phyloP scores from a whole-genome alignment of 2,888 invertebrate species.

The Drosophila limbata region DNA sequence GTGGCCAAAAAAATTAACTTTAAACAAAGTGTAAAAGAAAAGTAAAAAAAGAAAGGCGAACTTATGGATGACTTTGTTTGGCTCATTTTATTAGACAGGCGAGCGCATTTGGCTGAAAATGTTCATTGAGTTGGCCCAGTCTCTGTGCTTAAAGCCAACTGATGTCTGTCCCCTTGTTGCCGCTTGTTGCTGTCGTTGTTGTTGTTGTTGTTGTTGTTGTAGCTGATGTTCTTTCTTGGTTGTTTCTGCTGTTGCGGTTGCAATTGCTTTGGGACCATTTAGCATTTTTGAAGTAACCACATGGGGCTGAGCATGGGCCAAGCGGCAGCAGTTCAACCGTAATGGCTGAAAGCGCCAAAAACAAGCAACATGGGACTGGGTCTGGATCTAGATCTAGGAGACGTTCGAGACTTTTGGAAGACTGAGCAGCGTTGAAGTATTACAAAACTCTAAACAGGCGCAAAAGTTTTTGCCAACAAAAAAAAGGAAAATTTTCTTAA shows the following conservation, averaged over 20 bases:
- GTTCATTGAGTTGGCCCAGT: slow-evolving; percentile 30
- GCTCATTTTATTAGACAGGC: slow-evolving; percentile 48
- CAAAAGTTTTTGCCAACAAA: slow-evolving; percentile 58
- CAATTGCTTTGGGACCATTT: slow-evolving; percentile 81
- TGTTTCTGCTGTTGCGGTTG: slow-evolving; percentile 61
- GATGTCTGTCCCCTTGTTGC: slow-evolving; percentile 29
- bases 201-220: slow-evolving; percentile 49
- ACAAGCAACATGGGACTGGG: slow-evolving; percentile 51
- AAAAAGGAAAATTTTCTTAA: slow-evolving; percentile 75
- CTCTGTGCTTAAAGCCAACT: slow-evolving; percentile 53
- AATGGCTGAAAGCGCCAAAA: slow-evolving; percentile 50
- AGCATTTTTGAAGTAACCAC: slow-evolving; percentile 82
- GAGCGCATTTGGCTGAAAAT: slow-evolving; percentile 28
- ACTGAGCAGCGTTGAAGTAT: slow-evolving; percentile 58
- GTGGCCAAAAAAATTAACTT: slow-evolving; percentile 40
- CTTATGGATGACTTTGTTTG: slow-evolving; percentile 34
- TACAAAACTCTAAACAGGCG: slow-evolving; percentile 75
- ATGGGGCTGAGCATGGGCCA: slow-evolving; percentile 73
- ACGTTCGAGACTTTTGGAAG: slow-evolving; percentile 8
- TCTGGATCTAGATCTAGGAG: slow-evolving; percentile 34
- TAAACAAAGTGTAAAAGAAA: slow-evolving; percentile 27
- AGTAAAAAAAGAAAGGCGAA: slow-evolving; percentile 4
- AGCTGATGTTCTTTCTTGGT: slow-evolving; percentile 23
- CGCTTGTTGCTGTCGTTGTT: slow-evolving; percentile 7
- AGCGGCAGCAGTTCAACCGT: slow-evolving; percentile 53